A percentile compares a stretch with the other conserved stretches of the same genome.
Conservation (phyloP, 1,140 invertebrate species). For the Frieseomelitta varia region DNA sequence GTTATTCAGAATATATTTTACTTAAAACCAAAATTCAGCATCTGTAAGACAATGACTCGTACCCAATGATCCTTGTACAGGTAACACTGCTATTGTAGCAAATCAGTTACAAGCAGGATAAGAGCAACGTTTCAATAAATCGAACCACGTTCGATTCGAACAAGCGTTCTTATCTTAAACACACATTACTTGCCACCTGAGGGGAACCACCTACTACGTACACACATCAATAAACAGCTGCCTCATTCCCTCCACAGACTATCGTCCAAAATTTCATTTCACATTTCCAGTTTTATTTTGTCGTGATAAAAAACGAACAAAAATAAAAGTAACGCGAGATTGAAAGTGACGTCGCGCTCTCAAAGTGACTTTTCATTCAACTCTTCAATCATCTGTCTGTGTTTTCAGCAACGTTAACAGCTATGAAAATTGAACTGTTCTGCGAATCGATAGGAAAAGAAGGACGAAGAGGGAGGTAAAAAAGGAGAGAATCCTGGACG, state of each 20-base stretch:
- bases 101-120: not conserved
- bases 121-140: constrained; percentile 8
- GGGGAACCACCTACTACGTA: not conserved
- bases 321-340: no score
- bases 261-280: not conserved
- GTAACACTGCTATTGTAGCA: not conserved
- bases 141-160: not conserved
- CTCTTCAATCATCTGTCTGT: no score
- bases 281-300: not conserved
- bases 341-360: not conserved
- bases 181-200: not conserved
- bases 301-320: not conserved
- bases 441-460: no score
- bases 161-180: constrained; percentile 1
- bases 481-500: constrained; percentile 5
- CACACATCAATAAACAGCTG: not conserved
- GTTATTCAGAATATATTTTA: no score
- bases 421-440: not conserved
- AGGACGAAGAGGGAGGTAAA: not conserved
- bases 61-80: not conserved
- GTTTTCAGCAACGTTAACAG: not conserved
- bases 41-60: not conserved
- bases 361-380: not conserved
- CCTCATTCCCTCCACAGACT: not conserved
- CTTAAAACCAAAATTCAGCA: not conserved